Evolutionary conservation across 1,140 invertebrate species (phyloP).

Genomic region (Penaeus chinensis): DNA sequence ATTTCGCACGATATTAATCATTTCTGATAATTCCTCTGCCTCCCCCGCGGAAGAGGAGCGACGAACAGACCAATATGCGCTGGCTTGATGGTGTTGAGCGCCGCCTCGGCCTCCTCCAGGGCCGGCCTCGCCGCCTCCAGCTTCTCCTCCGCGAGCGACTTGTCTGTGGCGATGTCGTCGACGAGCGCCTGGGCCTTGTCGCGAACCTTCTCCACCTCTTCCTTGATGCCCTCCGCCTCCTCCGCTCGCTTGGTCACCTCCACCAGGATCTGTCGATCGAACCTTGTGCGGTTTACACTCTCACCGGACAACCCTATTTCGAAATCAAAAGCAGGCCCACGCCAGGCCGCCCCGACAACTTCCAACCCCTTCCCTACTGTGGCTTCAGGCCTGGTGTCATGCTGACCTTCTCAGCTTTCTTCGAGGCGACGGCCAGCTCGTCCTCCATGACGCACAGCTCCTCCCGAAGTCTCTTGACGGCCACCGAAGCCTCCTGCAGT

Average conservation of each 20-base stretch:
- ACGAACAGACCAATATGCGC: slow-evolving; percentile 82
- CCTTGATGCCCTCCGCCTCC: slow-evolving; percentile 95
- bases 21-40: too few species aligned
- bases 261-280: slow-evolving; percentile 73
- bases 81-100: slow-evolving; percentile 95
- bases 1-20: too few species aligned
- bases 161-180: slow-evolving; percentile 89
- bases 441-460: slow-evolving; percentile 94
- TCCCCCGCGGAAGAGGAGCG: too few species aligned
- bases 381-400: too few species aligned
- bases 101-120: slow-evolving; percentile 92
- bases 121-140: slow-evolving; percentile 91
- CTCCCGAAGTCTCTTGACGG: slow-evolving; percentile 89
- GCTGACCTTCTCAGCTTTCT: slow-evolving; percentile 82
- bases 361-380: too few species aligned
- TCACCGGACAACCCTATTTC: too few species aligned
- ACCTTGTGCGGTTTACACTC: too few species aligned
- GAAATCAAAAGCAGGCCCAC: too few species aligned
- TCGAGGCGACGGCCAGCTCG: slow-evolving; percentile 87
- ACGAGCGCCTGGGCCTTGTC: slow-evolving; percentile 94
- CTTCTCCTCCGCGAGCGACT: slow-evolving; percentile 91
- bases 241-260: slow-evolving; percentile 91
- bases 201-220: slow-evolving; percentile 94
- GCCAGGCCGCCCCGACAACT: too few species aligned
- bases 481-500: slow-evolving; percentile 91